These are phyloP conservation scores for Engraulis encrasicolus DNA, from an alignment of 2,113 vertebrate genomes.

Conservation along the genomic window DNA sequence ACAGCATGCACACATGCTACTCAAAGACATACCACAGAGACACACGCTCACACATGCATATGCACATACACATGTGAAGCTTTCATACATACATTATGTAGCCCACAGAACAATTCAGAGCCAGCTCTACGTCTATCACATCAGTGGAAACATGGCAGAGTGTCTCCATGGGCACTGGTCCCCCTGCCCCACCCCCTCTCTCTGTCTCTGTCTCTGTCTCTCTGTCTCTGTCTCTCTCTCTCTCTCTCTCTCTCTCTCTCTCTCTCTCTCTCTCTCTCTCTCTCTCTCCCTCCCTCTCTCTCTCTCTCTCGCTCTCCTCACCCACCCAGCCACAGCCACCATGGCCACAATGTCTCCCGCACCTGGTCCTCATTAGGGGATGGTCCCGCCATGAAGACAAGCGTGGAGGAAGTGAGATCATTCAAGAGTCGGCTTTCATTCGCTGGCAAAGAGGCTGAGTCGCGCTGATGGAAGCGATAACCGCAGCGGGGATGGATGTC, in stretches of 20 bases:
- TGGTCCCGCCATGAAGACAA: slow-evolving; percentile 12
- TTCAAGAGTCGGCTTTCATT: slow-evolving; percentile 15
- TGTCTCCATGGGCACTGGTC: not conserved
- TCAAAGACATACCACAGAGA: not conserved
- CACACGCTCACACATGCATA: not conserved
- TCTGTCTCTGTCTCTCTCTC: too few species aligned
- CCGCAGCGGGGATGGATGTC: not conserved
- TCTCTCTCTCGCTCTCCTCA: not conserved
- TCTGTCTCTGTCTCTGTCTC: too few species aligned
- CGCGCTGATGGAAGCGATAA: slow-evolving; percentile 7
- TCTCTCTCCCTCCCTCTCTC: too few species aligned
- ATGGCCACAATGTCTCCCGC: too few species aligned
- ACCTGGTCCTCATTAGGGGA: slow-evolving; percentile 6
- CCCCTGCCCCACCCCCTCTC: not conserved
- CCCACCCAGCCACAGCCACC: not conserved
- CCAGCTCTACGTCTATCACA: slow-evolving; percentile 73
- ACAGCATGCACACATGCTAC: slow-evolving; percentile 39
- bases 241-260: too few species aligned
- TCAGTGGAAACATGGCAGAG: slow-evolving; percentile 53
- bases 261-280: too few species aligned
- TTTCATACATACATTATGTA: slow-evolving; percentile 57
- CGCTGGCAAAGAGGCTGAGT: not conserved
- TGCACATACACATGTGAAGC: slow-evolving; percentile 47
- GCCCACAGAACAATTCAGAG: slow-evolving; percentile 61
- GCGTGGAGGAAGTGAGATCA: slow-evolving; percentile 10